A percentile compares a stretch with the other conserved stretches of the same genome.
Conservation (phyloP, 2,888 invertebrate species). For the Torymus texanus region DNA sequence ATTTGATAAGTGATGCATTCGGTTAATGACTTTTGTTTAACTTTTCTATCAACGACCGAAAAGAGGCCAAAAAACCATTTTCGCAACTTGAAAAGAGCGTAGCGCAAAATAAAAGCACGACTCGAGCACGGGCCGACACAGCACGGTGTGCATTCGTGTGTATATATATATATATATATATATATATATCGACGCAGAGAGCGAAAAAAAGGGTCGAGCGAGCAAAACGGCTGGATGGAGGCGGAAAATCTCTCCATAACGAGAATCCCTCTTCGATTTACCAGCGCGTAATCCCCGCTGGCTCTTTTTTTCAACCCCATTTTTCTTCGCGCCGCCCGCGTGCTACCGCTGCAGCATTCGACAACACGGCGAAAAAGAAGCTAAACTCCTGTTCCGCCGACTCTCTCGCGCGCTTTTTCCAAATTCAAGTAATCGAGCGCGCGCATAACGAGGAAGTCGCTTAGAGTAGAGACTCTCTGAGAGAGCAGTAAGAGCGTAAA, state of each 20-base stretch:
- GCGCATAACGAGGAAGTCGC: constrained; percentile 52
- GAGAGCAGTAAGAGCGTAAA: constrained; percentile 27
- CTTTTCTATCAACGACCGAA: too few species aligned
- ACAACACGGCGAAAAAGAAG: not conserved
- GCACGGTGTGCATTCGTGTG: not conserved
- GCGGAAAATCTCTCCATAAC: constrained; percentile 41
- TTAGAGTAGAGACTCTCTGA: constrained; percentile 17
- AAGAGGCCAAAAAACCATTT: too few species aligned
- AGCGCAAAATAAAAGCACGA: constrained; percentile 7
- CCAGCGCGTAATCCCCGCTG: constrained; percentile 23
- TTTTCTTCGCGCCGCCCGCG: constrained; percentile 22
- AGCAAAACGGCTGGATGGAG: constrained; percentile 10
- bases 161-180: constrained; percentile 25
- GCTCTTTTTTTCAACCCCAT: constrained; percentile 21
- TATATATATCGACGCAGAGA: constrained; percentile 16
- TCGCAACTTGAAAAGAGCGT: not conserved
- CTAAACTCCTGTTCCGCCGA: constrained; percentile 13
- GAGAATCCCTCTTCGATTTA: constrained; percentile 41
- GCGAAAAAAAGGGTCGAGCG: too few species aligned
- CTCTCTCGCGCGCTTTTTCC: constrained; percentile 2
- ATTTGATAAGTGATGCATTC: too few species aligned
- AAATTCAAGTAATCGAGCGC: constrained; percentile 48
- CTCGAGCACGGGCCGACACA: not conserved
- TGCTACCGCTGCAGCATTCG: not conserved
- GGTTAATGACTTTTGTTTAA: too few species aligned